Evolutionary conservation across 2,797 vertebrate genomes (phyloP), one percentile per base, ranked within the genome.

Genomic region (Gobio occitaniae): DNA sequence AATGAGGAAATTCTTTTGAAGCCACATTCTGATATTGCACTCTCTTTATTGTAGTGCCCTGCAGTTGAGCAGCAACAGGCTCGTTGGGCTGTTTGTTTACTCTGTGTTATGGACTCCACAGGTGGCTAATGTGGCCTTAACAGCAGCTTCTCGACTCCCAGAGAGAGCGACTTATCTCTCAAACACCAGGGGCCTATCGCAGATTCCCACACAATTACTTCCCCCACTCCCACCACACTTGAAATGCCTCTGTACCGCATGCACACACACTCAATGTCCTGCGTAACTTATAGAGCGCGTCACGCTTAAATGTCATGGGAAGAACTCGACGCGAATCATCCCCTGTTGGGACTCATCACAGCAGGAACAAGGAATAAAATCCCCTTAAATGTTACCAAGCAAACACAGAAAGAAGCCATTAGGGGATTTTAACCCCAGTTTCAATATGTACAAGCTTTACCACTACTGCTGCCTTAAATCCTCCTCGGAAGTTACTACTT

Each of bases 81-180:
- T 88, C 86, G 83, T 82, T 89, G 86, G 91, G 85, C 65, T 84
- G 86, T 90, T 88, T 93, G 92, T 94, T 94, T 93, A 91, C 91
- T 92, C 91, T 92, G 89, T 84, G 84, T 91, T 94, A 90, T 88
- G 88, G 86, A 85, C 89, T 89, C 92, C 92, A 93, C 93, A 93
- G 92, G 92, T 94, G 93, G 91, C 91, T 92, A 93, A 94, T 92
- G 91, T 91, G 91, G 90, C 38, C 82, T 89, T 91, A 87, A 90
- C 88, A 83, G 87, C 84, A 85, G 87, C 82, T 82, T 89, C 84
- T 65, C 32, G 21, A 61, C 50, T 76, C 83, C 21, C 71, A 70
- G 50, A 61, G 59, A 81, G 52, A 78, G 41, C n/a, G 63, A 71
- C 83, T 63, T 75, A 84, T 77, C 86, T 89, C 84, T 83, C 78